Conservation (phyloP, 2,113 vertebrate genomes). For the Willisornis vidua region DNA sequence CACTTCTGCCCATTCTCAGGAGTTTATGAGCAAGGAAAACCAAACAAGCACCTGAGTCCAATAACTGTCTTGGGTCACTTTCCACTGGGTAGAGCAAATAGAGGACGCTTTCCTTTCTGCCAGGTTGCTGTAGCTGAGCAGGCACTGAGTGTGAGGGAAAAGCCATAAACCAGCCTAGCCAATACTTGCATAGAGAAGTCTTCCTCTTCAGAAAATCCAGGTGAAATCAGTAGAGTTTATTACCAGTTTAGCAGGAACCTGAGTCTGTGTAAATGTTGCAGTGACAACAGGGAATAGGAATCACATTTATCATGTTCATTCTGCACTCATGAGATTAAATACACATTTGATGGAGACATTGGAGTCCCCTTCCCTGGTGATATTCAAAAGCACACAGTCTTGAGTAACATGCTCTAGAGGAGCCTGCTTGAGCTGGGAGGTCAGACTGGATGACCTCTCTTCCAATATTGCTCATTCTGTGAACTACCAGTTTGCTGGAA, state of each 20-base stretch:
- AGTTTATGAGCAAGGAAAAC: neutral
- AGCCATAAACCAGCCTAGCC: neutral
- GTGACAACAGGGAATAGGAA: neutral
- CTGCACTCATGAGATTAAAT: neutral
- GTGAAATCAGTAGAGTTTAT: neutral
- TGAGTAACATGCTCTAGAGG: neutral
- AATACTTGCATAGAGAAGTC: neutral
- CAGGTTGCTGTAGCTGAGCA: neutral
- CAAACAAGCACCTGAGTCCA: neutral
- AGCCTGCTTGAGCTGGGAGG: neutral
- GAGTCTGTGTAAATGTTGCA: neutral
- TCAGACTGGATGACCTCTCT: neutral
- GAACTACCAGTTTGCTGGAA: neutral
- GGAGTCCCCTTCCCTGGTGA: neutral
- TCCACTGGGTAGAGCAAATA: neutral
- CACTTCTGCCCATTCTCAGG: neutral
- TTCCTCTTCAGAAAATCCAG: neutral
- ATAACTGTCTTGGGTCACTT: neutral
- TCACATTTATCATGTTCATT: neutral
- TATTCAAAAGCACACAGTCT: neutral
- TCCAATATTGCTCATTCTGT: neutral
- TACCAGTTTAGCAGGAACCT: neutral
- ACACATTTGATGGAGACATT: neutral
- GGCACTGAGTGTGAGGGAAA: neutral
- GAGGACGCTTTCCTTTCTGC: neutral